phyloP scores from a whole-genome alignment of 2,888 invertebrate species.

The Melipona bicolor region DNA sequence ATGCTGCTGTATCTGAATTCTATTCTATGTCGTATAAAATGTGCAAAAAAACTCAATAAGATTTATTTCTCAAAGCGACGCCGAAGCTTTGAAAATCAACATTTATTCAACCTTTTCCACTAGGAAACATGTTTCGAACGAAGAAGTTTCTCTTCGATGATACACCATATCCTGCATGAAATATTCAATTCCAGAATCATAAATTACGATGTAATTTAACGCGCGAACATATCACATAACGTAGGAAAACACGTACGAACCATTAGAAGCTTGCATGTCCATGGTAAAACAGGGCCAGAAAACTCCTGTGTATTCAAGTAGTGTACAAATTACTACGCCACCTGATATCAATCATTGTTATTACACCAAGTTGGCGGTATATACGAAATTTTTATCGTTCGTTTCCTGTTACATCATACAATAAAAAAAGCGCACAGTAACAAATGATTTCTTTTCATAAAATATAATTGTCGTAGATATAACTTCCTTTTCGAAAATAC shows the following conservation, averaged over 20 bases:
- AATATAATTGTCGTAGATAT: background rate
- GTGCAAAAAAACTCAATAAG: slow-evolving; percentile 33
- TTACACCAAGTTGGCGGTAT: slow-evolving; percentile 30
- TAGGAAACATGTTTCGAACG: slow-evolving; percentile 51
- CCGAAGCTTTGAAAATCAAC: slow-evolving; percentile 54
- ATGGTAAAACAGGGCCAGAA: slow-evolving; percentile 78
- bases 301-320: slow-evolving; percentile 52
- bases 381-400: slow-evolving; percentile 14
- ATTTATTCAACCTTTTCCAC: slow-evolving; percentile 63
- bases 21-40: slow-evolving; percentile 35
- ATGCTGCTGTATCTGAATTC: slow-evolving; percentile 17
- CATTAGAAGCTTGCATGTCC: slow-evolving; percentile 84
- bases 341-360: slow-evolving; percentile 45
- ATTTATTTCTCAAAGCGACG: slow-evolving; percentile 59
- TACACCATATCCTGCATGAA: slow-evolving; percentile 55
- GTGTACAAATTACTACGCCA: slow-evolving; percentile 52
- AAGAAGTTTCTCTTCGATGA: slow-evolving; percentile 44
- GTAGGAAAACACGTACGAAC: slow-evolving; percentile 77
- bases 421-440: background rate
- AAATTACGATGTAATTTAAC: slow-evolving; percentile 56
- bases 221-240: slow-evolving; percentile 49
- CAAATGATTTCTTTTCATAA: background rate
- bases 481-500: too few species aligned
- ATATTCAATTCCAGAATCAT: slow-evolving; percentile 49
- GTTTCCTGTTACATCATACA: background rate